Base-by-base conservation (phyloP, 2,797 vertebrate species). In the Poeciliopsis paucimaculata region DNA sequence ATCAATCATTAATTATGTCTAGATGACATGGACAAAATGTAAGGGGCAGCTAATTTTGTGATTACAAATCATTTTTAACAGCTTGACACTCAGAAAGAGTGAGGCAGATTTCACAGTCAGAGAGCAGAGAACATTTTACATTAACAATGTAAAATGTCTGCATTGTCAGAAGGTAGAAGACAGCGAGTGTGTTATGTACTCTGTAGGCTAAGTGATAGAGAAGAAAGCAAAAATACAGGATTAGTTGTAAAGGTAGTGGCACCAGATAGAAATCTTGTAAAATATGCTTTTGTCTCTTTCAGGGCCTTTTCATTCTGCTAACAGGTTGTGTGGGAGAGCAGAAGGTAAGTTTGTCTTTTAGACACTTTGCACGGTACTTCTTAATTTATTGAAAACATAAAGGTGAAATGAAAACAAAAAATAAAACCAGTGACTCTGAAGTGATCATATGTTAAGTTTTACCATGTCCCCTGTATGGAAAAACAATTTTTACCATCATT, bases 271-370 rank as follows among this genome's bases (percentile, higher is more conserved):
- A 62, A 64, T 12, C 43, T 51, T 6, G 49, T 72, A 16, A 9
- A 28, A 18, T 18, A 28, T n/a, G 1, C 5, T 68, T 81, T 0
- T 81, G 20, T 85, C 10, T 93, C 74, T 80, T 89, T 26, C 83
- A 97, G 96, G 96, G 96, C 5, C 73, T 97, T 72, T 95, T 96
- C 72, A 92, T 97, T 83, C 91, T 97, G 77, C 0, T 97, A 31
- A 94, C 94, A 11, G 95, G 94, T 2, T 93, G 91, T 86, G 78
- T 96, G 75, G 92, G 93, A 80, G 96, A 97, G 82, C 92, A 91
- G 82, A 96, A 94, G 94, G 96, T 97, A 91, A 0, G 86, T 82
- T 47, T 82, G 12, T 36, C 1, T 46, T 43, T 78, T 79, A 45
- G 47, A 39, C 3, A 39, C 12, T 55, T 55, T 55, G 55, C 55